Conservation (phyloP, 2,888 invertebrate genomes). For the Nineta flava region DNA sequence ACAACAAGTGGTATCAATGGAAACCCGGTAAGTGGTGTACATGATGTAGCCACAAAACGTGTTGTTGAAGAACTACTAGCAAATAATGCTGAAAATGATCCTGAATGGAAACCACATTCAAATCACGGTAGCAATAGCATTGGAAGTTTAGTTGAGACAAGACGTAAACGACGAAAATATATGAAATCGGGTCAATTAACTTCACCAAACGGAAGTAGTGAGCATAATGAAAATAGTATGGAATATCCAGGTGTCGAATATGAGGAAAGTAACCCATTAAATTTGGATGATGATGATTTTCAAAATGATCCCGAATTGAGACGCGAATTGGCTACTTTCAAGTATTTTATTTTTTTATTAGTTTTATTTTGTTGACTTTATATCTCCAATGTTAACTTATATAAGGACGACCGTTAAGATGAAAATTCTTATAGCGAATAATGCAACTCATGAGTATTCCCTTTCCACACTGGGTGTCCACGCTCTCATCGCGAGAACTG, state of each 20-base stretch:
- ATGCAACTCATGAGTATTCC: no score
- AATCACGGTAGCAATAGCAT: no score
- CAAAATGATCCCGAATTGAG: slow-evolving; percentile 26
- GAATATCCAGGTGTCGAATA: background rate
- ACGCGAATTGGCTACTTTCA: slow-evolving; percentile 25
- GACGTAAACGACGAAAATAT: background rate
- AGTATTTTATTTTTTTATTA: slow-evolving; percentile 3
- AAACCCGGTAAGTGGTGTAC: background rate
- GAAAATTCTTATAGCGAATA: no score
- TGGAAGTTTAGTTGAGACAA: background rate
- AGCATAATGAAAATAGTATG: background rate
- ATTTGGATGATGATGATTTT: slow-evolving; percentile 19
- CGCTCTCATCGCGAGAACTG: no score
- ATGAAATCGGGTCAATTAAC: background rate
- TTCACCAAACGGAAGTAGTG: background rate
- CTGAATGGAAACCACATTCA: background rate
- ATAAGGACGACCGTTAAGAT: no score
- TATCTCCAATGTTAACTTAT: no score
- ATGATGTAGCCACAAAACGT: background rate
- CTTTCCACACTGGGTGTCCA: no score
- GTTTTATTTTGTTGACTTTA: no score
- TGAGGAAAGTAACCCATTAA: background rate
- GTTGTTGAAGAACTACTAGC: slow-evolving; percentile 5
- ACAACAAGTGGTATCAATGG: background rate
- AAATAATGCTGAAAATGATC: background rate